phyloP scores from a whole-genome alignment of 2,113 vertebrate genomes.

The Hemiprocne comata region DNA sequence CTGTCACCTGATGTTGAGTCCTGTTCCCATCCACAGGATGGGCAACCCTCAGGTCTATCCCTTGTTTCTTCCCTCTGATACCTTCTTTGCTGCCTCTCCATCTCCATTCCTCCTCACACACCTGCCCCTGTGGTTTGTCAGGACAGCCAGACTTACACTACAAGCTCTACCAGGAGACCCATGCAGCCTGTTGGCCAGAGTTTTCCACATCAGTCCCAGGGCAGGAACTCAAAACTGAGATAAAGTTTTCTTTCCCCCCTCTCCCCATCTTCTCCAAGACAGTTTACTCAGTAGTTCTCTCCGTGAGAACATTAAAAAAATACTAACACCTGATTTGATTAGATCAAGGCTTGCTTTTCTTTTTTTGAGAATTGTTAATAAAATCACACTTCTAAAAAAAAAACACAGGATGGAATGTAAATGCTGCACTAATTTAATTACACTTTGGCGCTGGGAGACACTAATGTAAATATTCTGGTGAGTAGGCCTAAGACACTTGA shows the following conservation, averaged over 20 bases:
- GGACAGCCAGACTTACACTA: not conserved
- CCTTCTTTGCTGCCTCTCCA: not conserved
- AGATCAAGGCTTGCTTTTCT: constrained; percentile 48
- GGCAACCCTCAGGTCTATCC: not conserved
- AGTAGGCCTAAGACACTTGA: constrained; percentile 88
- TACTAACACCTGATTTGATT: constrained; percentile 67
- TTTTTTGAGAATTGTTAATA: constrained; percentile 74
- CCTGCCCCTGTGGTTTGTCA: not conserved
- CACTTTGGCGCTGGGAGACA: constrained; percentile 87
- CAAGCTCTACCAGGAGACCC: not conserved
- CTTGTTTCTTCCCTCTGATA: not conserved
- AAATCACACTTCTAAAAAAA: constrained; percentile 75
- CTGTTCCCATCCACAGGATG: too few species aligned
- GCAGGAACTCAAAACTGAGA: not conserved
- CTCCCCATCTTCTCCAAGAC: not conserved
- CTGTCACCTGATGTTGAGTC: not conserved
- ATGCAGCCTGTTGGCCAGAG: not conserved
- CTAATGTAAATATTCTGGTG: constrained; percentile 99
- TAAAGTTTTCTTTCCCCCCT: not conserved
- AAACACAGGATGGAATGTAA: constrained; percentile 74
- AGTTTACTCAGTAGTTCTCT: constrained; percentile 34
- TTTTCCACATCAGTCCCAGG: not conserved
- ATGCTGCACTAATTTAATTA: constrained; percentile 95
- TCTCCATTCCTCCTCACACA: not conserved
- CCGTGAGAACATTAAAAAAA: constrained; percentile 56